Evolutionary conservation across 2,797 vertebrate species (phyloP), one percentile per base, ranked within the genome.

Genomic region (Lophotriccus pileatus): DNA sequence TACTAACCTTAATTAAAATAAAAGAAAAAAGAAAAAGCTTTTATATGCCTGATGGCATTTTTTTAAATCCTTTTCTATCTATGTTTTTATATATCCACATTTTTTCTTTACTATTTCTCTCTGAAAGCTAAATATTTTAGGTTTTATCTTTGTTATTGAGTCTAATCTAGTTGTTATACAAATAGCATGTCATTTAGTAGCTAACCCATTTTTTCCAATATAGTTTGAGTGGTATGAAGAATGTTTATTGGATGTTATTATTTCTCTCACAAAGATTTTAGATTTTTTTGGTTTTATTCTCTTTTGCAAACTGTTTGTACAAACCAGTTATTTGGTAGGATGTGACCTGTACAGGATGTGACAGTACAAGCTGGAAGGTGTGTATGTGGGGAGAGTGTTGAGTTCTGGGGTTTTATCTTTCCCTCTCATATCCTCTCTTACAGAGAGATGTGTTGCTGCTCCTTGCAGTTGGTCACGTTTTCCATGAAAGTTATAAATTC

Each of bases 311-410:
- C 16, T 59, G 7, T 56, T 73, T 67, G 34, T 30, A 15, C 10
- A 14, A 8, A 70, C 15, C 15, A 24, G 28, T 55, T 67, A 7
- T 2, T 69, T 6, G 8, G 16, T 60, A 60, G 58, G 16, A 41
- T 74, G 43, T 70, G 41, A 86, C 43, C 32, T 52, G 16, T 18
- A n/a, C 46, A 47, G 46, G 46, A 24, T 47, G 23, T 24, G 7
- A 46, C 22, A 34, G 25, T 30, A 24, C 14, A 28, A 30, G 10
- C 9, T 60, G 32, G 17, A 49, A 11, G 10, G 6, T 28, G 22
- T 21, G 5, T 7, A 1, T 20, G 1, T 6, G 22, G 6, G 15
- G 3, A 11, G 5, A 1, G 1, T 10, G 8, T 14, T 52, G 14
- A 6, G 1, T 17, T 55, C 4, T 14, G 20, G 3, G 5, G 12